A percentile compares a stretch with the other conserved stretches of the same genome.
Evolutionary conservation across 2,113 vertebrate species (phyloP).

Genomic region (Atherinomorus stipes): DNA sequence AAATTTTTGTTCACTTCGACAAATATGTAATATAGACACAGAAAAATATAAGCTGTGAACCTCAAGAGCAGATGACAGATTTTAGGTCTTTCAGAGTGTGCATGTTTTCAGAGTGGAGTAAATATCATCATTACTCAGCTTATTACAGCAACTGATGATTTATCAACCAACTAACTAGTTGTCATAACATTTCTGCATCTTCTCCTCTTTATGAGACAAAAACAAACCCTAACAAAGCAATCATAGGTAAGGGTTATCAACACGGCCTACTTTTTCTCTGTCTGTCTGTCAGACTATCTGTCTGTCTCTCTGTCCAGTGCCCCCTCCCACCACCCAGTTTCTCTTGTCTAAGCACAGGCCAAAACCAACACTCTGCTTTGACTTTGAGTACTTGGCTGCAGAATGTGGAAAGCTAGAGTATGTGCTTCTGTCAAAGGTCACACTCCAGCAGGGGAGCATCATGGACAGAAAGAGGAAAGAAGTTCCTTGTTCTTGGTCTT

Average conservation of each 20-base stretch:
- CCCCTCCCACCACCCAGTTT: constrained; percentile 53
- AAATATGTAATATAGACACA: not conserved
- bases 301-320: constrained; percentile 40
- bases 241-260: not conserved
- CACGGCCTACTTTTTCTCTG: constrained; percentile 54
- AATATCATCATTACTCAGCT: not conserved
- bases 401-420: constrained; percentile 66
- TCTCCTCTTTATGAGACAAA: constrained; percentile 14
- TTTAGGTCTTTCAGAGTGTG: too few relatives aligned
- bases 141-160: not conserved
- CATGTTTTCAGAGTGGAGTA: not conserved
- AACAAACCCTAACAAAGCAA: constrained; percentile 42
- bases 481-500: constrained; percentile 31
- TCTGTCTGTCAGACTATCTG: constrained; percentile 18
- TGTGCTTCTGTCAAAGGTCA: constrained; percentile 73
- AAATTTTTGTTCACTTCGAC: not conserved
- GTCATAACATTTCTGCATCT: not conserved
- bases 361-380: constrained; percentile 79
- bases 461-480: constrained; percentile 8
- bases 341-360: constrained; percentile 62
- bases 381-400: constrained; percentile 75
- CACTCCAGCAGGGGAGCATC: constrained; percentile 59
- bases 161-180: constrained; percentile 3
- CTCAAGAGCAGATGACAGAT: not conserved
- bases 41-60: not conserved